phyloP scores from a whole-genome alignment of 1,140 invertebrate genomes.

The Nebria ingens region DNA sequence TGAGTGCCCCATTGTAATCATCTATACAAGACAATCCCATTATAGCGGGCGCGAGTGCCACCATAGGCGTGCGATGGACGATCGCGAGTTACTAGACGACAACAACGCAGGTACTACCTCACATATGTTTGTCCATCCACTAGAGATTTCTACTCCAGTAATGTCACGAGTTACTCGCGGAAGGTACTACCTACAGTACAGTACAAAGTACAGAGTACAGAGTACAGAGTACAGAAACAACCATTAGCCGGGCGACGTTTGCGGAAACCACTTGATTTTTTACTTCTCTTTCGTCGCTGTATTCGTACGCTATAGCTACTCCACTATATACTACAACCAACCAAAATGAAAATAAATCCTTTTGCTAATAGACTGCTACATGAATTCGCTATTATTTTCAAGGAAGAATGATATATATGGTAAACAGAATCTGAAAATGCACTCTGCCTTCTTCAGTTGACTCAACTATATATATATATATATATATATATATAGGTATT shows the following conservation, averaged over 20 bases:
- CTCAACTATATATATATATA: no score
- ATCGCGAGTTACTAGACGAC: background rate
- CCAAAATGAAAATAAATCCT: constrained; percentile 41
- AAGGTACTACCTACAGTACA: no score
- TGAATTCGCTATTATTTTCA: constrained; percentile 41
- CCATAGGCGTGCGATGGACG: background rate
- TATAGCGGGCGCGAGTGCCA: constrained; percentile 19
- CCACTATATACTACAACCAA: no score
- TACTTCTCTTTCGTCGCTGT: constrained; percentile 14
- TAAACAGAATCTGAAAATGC: constrained; percentile 40
- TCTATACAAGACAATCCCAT: constrained; percentile 33
- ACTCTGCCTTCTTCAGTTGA: constrained; percentile 25
- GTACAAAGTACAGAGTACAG: no score
- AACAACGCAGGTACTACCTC: constrained; percentile 7
- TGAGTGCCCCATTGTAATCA: constrained; percentile 34
- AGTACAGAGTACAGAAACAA: background rate
- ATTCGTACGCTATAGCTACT: no score
- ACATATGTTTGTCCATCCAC: no score
- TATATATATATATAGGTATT: no score
- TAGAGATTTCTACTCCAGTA: no score
- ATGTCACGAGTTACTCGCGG: no score
- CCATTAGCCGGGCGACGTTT: background rate
- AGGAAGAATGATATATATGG: constrained; percentile 34
- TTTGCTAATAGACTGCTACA: constrained; percentile 41
- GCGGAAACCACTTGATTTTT: constrained; percentile 17